Conservation (phyloP, 2,113 vertebrate species). For the Galbula dea region DNA sequence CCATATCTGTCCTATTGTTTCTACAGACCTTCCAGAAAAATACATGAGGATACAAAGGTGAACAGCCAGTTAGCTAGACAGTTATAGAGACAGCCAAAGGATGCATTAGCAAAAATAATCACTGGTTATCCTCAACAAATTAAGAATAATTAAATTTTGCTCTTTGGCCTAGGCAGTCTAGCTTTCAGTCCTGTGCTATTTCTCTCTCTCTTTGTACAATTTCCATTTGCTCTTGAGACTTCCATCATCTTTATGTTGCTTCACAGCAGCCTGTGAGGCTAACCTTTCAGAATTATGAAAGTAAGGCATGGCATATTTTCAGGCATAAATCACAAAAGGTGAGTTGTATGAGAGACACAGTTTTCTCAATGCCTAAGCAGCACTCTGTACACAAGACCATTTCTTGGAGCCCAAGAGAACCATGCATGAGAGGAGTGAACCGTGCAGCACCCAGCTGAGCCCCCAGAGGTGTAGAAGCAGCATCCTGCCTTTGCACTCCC, state of each 20-base stretch:
- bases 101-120: conserved; percentile 45
- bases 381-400: background rate
- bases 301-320: background rate
- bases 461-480: background rate
- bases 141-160: background rate
- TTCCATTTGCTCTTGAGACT: background rate
- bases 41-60: background rate
- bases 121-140: background rate
- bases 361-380: background rate
- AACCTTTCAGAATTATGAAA: background rate
- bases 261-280: background rate
- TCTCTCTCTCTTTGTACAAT: background rate
- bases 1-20: background rate
- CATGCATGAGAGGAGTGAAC: background rate
- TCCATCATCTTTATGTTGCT: background rate
- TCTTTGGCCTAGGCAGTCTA: background rate
- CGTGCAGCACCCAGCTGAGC: background rate
- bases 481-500: background rate
- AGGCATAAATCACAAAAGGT: background rate
- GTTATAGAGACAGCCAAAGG: background rate
- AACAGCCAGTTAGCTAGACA: background rate
- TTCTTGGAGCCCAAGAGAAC: background rate
- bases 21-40: background rate
- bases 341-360: background rate
- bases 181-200: background rate